phyloP scores from a whole-genome alignment of 2,888 invertebrate species.

The Apamea crenata region DNA sequence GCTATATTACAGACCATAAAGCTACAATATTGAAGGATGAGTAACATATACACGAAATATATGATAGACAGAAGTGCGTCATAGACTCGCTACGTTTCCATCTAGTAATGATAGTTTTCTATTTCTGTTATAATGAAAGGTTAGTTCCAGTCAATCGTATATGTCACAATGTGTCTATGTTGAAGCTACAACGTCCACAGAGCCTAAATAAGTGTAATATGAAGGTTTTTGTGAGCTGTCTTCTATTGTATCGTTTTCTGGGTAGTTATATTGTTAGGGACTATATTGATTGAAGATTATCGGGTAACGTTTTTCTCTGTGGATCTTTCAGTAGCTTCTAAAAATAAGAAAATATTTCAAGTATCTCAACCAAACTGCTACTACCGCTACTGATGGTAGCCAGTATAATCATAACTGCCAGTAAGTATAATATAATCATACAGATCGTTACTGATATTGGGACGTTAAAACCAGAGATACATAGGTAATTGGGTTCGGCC shows the following conservation, averaged over 20 bases:
- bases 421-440: no score
- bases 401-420: no score
- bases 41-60: slow-evolving; percentile 11
- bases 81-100: slow-evolving; percentile 35
- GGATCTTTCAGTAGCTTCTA: background rate
- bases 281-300: background rate
- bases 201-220: slow-evolving; percentile 6
- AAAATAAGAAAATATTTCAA: background rate
- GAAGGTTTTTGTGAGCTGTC: background rate
- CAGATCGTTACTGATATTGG: no score
- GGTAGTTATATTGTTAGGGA: background rate
- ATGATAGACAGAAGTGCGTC: slow-evolving; percentile 49
- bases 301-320: background rate
- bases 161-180: slow-evolving; percentile 18
- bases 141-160: slow-evolving; percentile 41
- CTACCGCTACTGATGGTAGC: no score
- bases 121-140: slow-evolving; percentile 49
- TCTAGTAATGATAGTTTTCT: slow-evolving; percentile 45
- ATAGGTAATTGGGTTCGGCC: no score
- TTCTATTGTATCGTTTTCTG: background rate
- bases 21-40: slow-evolving; percentile 17
- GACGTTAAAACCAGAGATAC: no score
- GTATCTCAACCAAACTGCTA: background rate
- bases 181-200: slow-evolving; percentile 20
- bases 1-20: slow-evolving; percentile 1